Percentiles rank a stretch among this genome's conserved stretches.
These are phyloP conservation scores for Varecia variegata DNA, from an alignment of 2,797 vertebrate species.

Conservation along the genomic window DNA sequence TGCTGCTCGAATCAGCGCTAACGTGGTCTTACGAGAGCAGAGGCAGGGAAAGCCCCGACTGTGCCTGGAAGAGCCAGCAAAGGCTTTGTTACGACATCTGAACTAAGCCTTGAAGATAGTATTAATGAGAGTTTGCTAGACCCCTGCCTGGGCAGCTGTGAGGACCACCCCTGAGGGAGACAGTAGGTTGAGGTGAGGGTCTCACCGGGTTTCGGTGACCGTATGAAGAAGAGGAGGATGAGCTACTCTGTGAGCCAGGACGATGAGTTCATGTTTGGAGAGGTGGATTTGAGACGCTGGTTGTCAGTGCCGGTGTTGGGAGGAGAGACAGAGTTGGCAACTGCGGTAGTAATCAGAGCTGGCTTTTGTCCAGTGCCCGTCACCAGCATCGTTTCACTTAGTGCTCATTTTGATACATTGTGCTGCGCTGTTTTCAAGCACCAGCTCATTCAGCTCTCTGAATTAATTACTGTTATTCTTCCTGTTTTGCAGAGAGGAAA, in stretches of 20 bases:
- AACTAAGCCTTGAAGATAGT: neutral
- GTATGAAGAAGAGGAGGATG: neutral
- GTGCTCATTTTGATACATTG: accelerated
- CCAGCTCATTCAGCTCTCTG: neutral
- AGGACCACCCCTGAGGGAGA: neutral
- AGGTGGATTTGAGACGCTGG: neutral
- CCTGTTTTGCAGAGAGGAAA: neutral
- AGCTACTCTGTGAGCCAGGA: neutral
- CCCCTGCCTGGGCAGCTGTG: neutral
- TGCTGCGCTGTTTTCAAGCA: neutral
- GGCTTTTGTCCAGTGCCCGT: accelerated
- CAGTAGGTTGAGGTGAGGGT: accelerated
- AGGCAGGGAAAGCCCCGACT: neutral
- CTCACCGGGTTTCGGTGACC: neutral
- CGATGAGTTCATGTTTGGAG: neutral
- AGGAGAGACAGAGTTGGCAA: neutral
- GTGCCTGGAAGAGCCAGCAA: neutral
- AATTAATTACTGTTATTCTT: neutral
- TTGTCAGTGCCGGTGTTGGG: neutral
- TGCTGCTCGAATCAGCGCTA: neutral
- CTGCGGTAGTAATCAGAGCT: accelerated
- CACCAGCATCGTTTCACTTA: accelerated
- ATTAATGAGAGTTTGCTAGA: neutral
- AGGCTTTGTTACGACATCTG: neutral
- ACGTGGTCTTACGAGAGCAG: neutral